These are phyloP conservation scores for Scarus forsteni DNA, from an alignment of 2,797 vertebrate genomes.

Conservation along the genomic window DNA sequence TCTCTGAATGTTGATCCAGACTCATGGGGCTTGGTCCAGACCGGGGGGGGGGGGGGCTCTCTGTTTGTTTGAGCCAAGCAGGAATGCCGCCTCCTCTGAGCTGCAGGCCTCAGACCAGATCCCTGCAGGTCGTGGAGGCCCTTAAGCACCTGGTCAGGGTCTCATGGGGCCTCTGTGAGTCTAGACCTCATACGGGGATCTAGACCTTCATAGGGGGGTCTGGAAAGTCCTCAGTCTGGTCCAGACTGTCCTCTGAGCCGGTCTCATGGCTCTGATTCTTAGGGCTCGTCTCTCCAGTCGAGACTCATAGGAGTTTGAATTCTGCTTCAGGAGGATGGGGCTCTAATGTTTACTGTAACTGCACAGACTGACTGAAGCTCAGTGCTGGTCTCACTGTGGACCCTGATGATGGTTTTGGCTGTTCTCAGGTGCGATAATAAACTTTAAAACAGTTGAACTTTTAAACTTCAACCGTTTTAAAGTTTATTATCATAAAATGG, in stretches of 20 bases:
- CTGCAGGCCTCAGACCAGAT: constrained; percentile 64
- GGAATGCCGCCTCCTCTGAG: constrained; percentile 71
- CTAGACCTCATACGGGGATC: neutral
- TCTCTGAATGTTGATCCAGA: constrained; percentile 81
- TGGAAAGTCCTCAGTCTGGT: constrained; percentile 13
- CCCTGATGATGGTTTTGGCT: no score
- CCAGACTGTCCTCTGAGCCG: constrained; percentile 78
- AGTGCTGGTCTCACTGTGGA: no score
- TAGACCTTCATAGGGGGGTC: constrained; percentile 16
- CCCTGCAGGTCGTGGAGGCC: constrained; percentile 23
- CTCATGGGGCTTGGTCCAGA: constrained; percentile 75
- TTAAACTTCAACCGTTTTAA: no score
- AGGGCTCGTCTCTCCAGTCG: no score
- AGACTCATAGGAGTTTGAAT: no score
- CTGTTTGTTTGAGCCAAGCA: constrained; percentile 83
- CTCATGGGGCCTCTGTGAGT: constrained; percentile 36
- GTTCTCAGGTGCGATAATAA: no score
- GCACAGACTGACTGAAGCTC: constrained; percentile 21
- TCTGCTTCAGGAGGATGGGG: no score
- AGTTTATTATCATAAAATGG: no score
- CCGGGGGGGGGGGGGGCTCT: constrained; percentile 72
- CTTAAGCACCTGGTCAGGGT: constrained; percentile 63
- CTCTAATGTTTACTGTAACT: no score
- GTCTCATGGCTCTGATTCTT: constrained; percentile 86
- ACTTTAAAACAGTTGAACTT: no score